Base-by-base conservation (phyloP, 2,113 vertebrate species). In the Nyctibius bracteatus region DNA sequence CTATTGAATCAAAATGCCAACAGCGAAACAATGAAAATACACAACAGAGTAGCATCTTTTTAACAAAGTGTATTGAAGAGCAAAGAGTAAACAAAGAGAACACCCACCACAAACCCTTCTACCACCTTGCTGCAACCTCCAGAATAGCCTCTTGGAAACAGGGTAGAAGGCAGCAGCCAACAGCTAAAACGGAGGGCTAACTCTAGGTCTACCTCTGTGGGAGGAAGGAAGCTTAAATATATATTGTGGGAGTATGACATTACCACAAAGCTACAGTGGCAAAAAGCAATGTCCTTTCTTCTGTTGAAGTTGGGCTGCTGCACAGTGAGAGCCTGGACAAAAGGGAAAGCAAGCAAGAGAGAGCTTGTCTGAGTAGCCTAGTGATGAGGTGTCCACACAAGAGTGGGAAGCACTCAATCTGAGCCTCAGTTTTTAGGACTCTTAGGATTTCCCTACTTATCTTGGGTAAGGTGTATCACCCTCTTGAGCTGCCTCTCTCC, bases 361-460 rank as follows among this genome's bases (percentile, higher is more conserved):
- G 24, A 43, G 8, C 28, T 33, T 55, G 18, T 74, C 55, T 51
- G 19, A 63, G 18, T 19, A 66, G 47, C 8, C 13, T 57, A 18
- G n/a, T 46, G 12, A 61, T 39, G 37, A 52, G 5, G 6, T 25
- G 8, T 61, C 2, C 1, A 46, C 1, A 1, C 1, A 10, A 47
- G 23, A 70, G 7, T 88, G 16, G 19, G 20, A 85, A 72, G 25
- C 39, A 31, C 8, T 57, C 33, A 43, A 67, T 43, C 52, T 0
- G 3, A 58, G 12, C 8, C 65, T 65, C 3, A 0, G 3, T 3
- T 61, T 71, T 70, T 28, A 30, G 37, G 33, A 23, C 7, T 78
- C 2, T 84, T 67, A 62, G 20, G 18, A n/a, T 67, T 81, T 77
- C 28, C 13, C 7, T n/a, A 7, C 9, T 39, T 77, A 14, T 15